These are phyloP conservation scores for Hypena proboscidalis DNA, from an alignment of 2,888 invertebrate species.

Conservation along the genomic window DNA sequence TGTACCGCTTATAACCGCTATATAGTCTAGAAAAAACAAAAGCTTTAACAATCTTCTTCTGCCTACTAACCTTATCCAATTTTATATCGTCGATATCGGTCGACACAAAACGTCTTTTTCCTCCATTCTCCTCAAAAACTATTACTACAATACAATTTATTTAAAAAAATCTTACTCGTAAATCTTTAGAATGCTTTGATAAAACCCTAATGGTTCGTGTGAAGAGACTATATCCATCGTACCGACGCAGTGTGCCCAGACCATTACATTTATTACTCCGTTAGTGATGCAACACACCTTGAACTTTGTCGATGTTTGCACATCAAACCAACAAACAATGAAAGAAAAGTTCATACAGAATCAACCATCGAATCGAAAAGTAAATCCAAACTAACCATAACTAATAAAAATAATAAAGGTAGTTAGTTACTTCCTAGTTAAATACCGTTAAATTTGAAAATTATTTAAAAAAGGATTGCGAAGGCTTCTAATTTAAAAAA, in stretches of 20 bases:
- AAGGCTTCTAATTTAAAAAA: neutral
- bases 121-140: too few species aligned
- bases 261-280: slow-evolving; percentile 54
- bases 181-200: slow-evolving; percentile 21
- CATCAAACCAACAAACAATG: slow-evolving; percentile 39
- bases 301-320: slow-evolving; percentile 57
- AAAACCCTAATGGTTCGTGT: slow-evolving; percentile 24
- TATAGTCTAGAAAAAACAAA: too few species aligned
- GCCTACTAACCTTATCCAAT: too few species aligned
- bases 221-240: slow-evolving; percentile 24
- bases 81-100: too few species aligned
- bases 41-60: too few species aligned
- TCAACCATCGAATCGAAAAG: neutral
- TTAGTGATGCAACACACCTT: slow-evolving; percentile 65
- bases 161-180: slow-evolving; percentile 1
- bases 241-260: slow-evolving; percentile 26
- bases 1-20: too few species aligned
- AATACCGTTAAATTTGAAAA: neutral
- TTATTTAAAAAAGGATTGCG: neutral
- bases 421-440: too few species aligned
- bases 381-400: neutral
- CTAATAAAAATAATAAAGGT: neutral
- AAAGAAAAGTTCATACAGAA: slow-evolving; percentile 39
- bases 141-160: too few species aligned
- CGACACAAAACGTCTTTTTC: too few species aligned